Base-by-base conservation (phyloP, 2,888 invertebrate genomes). In the Aelia acuminata region DNA sequence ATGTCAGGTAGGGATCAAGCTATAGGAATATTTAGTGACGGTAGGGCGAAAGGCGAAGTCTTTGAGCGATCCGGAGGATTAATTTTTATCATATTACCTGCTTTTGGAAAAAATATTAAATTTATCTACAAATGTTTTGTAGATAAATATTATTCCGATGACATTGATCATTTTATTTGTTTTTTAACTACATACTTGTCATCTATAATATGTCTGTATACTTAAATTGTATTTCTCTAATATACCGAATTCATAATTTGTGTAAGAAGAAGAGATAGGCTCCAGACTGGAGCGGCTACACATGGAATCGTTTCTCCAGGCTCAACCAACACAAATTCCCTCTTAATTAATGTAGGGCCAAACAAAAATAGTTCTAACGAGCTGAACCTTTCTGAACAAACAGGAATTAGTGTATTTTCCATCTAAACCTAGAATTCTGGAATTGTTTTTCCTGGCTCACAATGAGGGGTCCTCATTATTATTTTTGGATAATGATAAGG, bases 291-390 rank as follows among this genome's bases (percentile, higher is more conserved):
- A 31, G 2, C 39, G 39, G 43, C 39, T 80, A 80, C 39, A 80
- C n/a, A 39, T 80, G 80, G 80, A 43, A 43, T 80, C 39, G 80
- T 39, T 43, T 80, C 80, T 80, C 80, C 80, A 43, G 20, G 80
- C 80, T 43, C 20, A 80, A 43, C 80, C 80, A 43, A 80, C 80
- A 80, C 80, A 43, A 43, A 80, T 80, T 43, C 80, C 43, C 39
- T 13, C 80, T 80, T 80, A 80, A 80, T 80, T 80, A 80, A 80
- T 80, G 80, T 80, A 43, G 43, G 43, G 80, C 80, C 80, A 80
- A 80, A 80, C 80, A 80, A 80, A 80, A 80, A 80, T 80, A 80
- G 39, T 80, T 80, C 43, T 80, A 80, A 80, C 80, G 80, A 80
- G 80, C 80, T 39, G 43, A 43, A 22, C 80, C 80, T 39, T 80